These are phyloP conservation scores for Rhopalosiphum padi DNA, from an alignment of 1,140 invertebrate species.

Conservation along the genomic window DNA sequence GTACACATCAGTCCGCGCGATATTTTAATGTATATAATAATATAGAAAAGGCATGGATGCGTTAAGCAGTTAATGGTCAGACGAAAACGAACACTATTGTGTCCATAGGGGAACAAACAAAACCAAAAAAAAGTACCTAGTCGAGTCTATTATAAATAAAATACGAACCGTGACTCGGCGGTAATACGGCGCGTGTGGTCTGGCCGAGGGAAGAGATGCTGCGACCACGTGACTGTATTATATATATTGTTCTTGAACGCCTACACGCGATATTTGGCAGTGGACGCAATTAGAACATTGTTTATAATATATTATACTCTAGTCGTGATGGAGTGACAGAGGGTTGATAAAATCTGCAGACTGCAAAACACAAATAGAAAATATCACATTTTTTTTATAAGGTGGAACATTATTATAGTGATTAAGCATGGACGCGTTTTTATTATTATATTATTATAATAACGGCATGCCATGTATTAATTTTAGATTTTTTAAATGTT, in stretches of 20 bases:
- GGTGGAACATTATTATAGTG: no score
- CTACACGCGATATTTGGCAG: neutral
- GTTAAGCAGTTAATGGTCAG: slow-evolving; percentile 13
- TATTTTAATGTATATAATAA: neutral
- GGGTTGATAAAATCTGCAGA: neutral
- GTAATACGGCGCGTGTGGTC: neutral
- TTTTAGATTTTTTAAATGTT: neutral
- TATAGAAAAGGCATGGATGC: neutral
- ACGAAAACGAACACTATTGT: neutral
- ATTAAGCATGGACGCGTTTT: no score
- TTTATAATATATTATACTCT: neutral
- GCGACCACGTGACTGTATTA: neutral
- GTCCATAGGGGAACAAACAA: neutral
- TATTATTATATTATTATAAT: no score
- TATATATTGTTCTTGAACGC: neutral
- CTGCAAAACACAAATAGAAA: neutral
- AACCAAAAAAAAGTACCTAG: neutral
- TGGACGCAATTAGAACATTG: neutral
- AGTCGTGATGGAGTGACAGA: neutral
- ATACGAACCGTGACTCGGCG: neutral
- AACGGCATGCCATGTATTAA: neutral
- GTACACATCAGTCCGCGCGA: neutral
- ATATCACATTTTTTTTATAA: neutral
- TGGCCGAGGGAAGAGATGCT: neutral
- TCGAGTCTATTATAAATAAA: slow-evolving; percentile 13